Evolutionary conservation across 2,113 vertebrate species (phyloP).

Genomic region (Myotis yumanensis): DNA sequence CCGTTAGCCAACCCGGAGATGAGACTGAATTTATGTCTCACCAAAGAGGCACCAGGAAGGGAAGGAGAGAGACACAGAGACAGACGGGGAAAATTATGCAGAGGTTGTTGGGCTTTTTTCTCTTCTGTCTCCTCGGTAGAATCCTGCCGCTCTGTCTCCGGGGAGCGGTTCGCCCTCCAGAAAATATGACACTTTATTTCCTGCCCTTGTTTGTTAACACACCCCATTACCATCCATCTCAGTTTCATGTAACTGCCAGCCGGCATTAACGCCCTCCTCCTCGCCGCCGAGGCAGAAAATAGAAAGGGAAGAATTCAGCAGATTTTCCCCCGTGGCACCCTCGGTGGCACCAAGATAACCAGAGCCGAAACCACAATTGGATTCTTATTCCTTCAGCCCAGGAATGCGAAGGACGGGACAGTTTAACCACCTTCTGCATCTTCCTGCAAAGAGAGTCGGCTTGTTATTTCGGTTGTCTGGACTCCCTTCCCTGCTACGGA

Average conservation of each 20-base stretch:
- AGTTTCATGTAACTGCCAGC: slow-evolving; percentile 71
- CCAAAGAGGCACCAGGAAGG: slow-evolving; percentile 36
- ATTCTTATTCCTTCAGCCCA: slow-evolving; percentile 39
- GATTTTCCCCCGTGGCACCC: slow-evolving; percentile 50
- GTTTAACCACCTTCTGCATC: slow-evolving; percentile 46
- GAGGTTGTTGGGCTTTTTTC: not conserved
- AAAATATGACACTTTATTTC: slow-evolving; percentile 78
- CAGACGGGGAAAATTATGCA: not conserved
- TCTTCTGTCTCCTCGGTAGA: slow-evolving; percentile 54
- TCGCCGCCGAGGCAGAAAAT: slow-evolving; percentile 56
- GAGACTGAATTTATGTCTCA: slow-evolving; percentile 47
- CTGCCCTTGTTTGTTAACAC: slow-evolving; percentile 75
- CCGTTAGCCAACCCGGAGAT: not conserved
- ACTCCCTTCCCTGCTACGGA: slow-evolving; percentile 33
- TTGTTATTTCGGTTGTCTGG: slow-evolving; percentile 65
- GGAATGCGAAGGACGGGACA: slow-evolving; percentile 16
- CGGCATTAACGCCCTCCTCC: slow-evolving; percentile 68
- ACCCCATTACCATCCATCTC: slow-evolving; percentile 69
- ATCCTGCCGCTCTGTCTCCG: slow-evolving; percentile 60
- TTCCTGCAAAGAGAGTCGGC: slow-evolving; percentile 21
- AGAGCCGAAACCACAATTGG: slow-evolving; percentile 54
- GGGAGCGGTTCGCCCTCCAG: slow-evolving; percentile 68
- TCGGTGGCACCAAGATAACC: slow-evolving; percentile 50
- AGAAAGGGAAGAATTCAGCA: slow-evolving; percentile 75
- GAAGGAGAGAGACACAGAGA: not conserved